phyloP scores from a whole-genome alignment of 2,888 invertebrate species.

The Epinotia ramella region DNA sequence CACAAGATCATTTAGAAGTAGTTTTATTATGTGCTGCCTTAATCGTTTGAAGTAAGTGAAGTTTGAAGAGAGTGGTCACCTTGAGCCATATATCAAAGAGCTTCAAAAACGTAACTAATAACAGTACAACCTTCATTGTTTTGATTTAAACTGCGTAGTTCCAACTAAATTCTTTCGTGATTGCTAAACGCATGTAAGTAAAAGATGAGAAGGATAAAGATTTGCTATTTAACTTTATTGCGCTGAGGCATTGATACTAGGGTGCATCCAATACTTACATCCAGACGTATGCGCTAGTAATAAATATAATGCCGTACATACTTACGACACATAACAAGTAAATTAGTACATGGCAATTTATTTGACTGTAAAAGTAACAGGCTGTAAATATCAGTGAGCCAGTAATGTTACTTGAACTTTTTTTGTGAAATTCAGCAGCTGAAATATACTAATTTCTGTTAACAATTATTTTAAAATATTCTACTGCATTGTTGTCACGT shows the following conservation, averaged over 20 bases:
- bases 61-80: constrained; percentile 38
- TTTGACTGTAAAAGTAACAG: background rate
- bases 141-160: constrained; percentile 33
- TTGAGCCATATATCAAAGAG: constrained; percentile 45
- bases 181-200: background rate
- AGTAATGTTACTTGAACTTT: no score
- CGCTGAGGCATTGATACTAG: background rate
- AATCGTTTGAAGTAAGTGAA: constrained; percentile 4
- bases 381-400: no score
- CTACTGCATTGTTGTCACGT: no score
- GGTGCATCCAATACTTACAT: no score
- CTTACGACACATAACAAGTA: background rate
- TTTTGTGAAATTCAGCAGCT: no score
- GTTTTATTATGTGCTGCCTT: background rate
- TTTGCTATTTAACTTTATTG: constrained; percentile 12
- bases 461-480: no score
- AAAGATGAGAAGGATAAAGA: background rate
- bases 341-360: background rate
- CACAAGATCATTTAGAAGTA: constrained; percentile 1
- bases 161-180: constrained; percentile 3
- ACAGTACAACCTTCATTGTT: constrained; percentile 30
- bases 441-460: no score
- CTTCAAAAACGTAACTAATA: constrained; percentile 27
- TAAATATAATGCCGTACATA: background rate
- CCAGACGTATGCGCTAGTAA: background rate